These are phyloP conservation scores for Trematomus loennbergii DNA, from an alignment of 2,113 vertebrate species.

Conservation along the genomic window DNA sequence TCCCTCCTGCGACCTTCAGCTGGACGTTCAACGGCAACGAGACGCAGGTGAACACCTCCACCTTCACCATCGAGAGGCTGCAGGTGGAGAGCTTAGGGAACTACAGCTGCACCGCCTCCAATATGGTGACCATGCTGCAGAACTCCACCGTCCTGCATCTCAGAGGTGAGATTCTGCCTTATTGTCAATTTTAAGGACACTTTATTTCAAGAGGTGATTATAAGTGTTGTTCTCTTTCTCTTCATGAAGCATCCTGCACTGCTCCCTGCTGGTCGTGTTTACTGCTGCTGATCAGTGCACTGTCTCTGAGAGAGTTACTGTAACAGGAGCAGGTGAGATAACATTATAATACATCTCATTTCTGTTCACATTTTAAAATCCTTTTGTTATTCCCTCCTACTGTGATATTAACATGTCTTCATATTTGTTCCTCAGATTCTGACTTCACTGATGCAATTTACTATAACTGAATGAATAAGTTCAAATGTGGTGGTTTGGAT, in stretches of 20 bases:
- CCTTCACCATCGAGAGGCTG: conserved; percentile 62
- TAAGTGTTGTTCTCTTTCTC: not conserved
- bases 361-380: not conserved
- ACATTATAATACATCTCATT: not conserved
- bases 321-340: conserved; percentile 22
- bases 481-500: not conserved
- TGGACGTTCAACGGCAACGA: conserved; percentile 73
- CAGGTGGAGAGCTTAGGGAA: conserved; percentile 49
- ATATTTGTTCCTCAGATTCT: conserved; percentile 4
- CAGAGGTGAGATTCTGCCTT: conserved; percentile 46
- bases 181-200: not conserved
- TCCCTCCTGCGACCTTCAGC: conserved; percentile 67
- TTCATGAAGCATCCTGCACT: conserved; percentile 59
- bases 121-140: conserved; percentile 63
- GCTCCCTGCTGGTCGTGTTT: conserved; percentile 58
- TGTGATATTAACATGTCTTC: not conserved
- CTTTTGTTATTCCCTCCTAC: not conserved
- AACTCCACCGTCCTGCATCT: conserved; percentile 54
- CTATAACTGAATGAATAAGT: not conserved
- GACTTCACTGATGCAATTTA: not conserved
- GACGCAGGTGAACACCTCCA: conserved; percentile 32
- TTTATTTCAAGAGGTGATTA: not conserved
- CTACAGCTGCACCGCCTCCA: conserved; percentile 77
- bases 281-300: conserved; percentile 24
- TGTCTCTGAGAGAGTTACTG: conserved; percentile 21